Conservation (phyloP, 30 jellyfish, hydroid and myxozoan genomes). For the Hydractinia echinata region DNA sequence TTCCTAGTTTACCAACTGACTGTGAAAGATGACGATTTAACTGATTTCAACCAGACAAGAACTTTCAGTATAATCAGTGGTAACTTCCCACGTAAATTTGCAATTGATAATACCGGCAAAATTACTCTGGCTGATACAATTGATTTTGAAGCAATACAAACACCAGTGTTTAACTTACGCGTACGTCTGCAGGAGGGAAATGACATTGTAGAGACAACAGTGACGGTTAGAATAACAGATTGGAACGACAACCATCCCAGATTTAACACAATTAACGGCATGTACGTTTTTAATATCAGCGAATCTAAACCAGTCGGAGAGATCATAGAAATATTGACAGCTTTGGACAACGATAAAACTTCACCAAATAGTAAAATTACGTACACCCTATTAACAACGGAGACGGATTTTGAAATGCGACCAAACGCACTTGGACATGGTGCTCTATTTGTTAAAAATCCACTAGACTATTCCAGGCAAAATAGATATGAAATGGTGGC, state of each 20-base stretch:
- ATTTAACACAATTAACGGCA: slow-evolving; percentile 15
- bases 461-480: slow-evolving; percentile 47
- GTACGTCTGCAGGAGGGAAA: slow-evolving; percentile 30
- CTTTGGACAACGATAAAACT: slow-evolving; percentile 42
- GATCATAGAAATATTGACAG: slow-evolving; percentile 15
- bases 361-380: slow-evolving; percentile 11
- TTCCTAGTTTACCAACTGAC: slow-evolving; percentile 29
- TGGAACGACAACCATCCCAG: slow-evolving; percentile 60
- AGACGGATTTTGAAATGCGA: slow-evolving; percentile 18
- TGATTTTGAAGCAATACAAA: slow-evolving; percentile 34
- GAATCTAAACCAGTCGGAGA: slow-evolving; percentile 29
- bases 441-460: slow-evolving; percentile 11
- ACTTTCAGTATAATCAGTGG: slow-evolving; percentile 29
- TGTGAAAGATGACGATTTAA: slow-evolving; percentile 36
- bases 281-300: slow-evolving; percentile 1
- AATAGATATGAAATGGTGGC: slow-evolving; percentile 65
- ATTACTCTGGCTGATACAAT: slow-evolving; percentile 2
- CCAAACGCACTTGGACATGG: slow-evolving; percentile 15
- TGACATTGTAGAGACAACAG: slow-evolving; percentile 14
- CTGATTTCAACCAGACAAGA: slow-evolving; percentile 25
- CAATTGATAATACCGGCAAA: slow-evolving; percentile 30
- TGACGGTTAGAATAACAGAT: slow-evolving; percentile 42
- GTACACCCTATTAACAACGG: slow-evolving; percentile 19
- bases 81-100: slow-evolving; percentile 14
- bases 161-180: slow-evolving; percentile 22